These are phyloP conservation scores for Pyrocephalus nanus DNA, from an alignment of 2,797 vertebrate species.

Conservation along the genomic window DNA sequence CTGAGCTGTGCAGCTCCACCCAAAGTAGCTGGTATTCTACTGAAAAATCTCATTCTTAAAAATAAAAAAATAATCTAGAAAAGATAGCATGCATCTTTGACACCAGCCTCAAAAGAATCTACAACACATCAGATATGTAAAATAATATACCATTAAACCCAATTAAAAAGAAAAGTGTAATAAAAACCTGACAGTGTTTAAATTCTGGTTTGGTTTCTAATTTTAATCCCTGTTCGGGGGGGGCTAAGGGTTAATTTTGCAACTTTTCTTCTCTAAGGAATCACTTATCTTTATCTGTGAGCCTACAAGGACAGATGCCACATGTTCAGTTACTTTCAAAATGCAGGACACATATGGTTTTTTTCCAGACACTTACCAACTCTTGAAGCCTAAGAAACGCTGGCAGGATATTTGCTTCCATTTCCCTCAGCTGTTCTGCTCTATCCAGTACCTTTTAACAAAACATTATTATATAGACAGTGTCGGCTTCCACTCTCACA, in stretches of 20 bases:
- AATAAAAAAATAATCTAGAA: not conserved
- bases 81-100: not conserved
- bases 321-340: not conserved
- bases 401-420: conserved; percentile 90
- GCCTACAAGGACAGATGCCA: not conserved
- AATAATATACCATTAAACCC: not conserved
- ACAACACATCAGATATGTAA: not conserved
- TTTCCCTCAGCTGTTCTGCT: conserved; percentile 90
- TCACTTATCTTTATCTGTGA: not conserved
- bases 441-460: conserved; percentile 90
- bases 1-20: not conserved
- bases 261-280: not conserved
- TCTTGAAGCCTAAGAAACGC: conserved; percentile 94
- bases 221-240: not conserved
- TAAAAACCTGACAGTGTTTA: not conserved
- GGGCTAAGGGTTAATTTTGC: not conserved
- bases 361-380: conserved; percentile 82
- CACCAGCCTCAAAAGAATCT: not conserved
- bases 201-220: not conserved
- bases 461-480: not conserved
- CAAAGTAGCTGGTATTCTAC: not conserved
- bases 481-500: not conserved
- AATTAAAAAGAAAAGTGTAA: not conserved
- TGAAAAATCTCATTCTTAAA: not conserved
- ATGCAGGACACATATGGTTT: fast-evolving